Percentiles rank a stretch among this genome's conserved stretches.
phyloP scores from a whole-genome alignment of 2,113 vertebrate genomes.

The Alectura lathami region DNA sequence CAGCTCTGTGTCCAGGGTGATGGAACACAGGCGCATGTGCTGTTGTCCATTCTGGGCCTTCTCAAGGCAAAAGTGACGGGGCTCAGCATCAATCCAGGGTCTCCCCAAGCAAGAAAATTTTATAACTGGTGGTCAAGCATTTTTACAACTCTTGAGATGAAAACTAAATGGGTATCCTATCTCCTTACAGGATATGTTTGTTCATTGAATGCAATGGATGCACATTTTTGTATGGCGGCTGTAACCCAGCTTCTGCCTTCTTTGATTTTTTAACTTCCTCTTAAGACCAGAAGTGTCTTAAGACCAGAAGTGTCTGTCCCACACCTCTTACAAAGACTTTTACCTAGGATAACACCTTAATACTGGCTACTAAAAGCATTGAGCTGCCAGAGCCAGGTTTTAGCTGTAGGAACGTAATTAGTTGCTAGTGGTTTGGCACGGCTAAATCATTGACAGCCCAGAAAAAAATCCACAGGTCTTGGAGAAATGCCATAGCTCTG shows the following conservation, averaged over 20 bases:
- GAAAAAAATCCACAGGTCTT: conserved; percentile 10
- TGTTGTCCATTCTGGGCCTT: neutral
- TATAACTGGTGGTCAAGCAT: neutral
- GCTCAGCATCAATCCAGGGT: neutral
- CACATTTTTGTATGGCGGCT: too few species aligned
- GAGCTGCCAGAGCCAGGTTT: neutral
- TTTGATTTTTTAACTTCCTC: neutral
- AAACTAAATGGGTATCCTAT: neutral
- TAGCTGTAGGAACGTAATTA: neutral
- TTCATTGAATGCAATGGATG: neutral
- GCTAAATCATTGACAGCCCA: neutral
- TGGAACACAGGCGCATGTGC: rapidly evolving
- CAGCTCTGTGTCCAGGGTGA: neutral
- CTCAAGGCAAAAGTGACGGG: neutral
- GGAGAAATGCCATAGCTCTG: neutral
- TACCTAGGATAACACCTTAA: neutral
- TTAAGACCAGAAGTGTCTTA: neutral
- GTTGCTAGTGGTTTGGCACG: neutral
- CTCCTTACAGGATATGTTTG: rapidly evolving
- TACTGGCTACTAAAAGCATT: neutral
- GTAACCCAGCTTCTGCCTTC: neutral
- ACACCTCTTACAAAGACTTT: neutral
- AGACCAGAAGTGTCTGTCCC: neutral
- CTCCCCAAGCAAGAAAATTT: neutral
- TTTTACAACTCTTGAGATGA: neutral